Base-by-base conservation (phyloP, 2,113 vertebrate species). In the Lipophrys pholis region DNA sequence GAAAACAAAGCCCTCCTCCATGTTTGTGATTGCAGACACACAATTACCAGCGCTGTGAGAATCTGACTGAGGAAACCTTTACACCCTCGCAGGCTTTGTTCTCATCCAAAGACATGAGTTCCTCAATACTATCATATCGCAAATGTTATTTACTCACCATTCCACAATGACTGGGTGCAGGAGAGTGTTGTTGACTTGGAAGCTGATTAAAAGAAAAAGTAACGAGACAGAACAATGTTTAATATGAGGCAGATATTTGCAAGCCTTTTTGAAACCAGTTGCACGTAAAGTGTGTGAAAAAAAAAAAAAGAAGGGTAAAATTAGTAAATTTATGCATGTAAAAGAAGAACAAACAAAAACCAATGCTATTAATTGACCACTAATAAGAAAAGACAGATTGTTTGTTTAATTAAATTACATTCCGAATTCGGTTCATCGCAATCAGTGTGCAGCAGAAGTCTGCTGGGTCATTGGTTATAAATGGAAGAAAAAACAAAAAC, bases 81-180 rank as follows among this genome's bases (percentile, higher is more conserved):
- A 12, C 41, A 16, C 21, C 8, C 8, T n/a, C 21, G 11, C 11
- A 38, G 40, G 45, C 30, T 54, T 11, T 8, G 30, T 40, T 56
- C 1, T 36, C 6, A 39, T 35, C 1, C 14, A n/a, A 12, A 49
- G n/a, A 30, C 21, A n/a, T 6, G n/a, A 35, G 2, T 58, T 35
- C 35, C 16, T 46, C 15, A 40, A 40, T 56, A 14, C n/a, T 45
- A 50, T 55, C 15, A 7, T 3, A 4, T 12, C 11, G 15, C n/a
- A 9, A 3, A 16, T 59, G 63, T n/a, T 12, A 54, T 48, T 61
- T 63, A 95, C 96, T 94, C 70, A 99, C 95, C 97, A 99, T 88
- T 98, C 96, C 52, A 96, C 95, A 21, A 97, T 97, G 84, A 97
- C 95, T 5, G 96, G 95, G 72, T 99, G 95, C 68, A 96, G 92